phyloP scores from a whole-genome alignment of 2,113 vertebrate genomes.

The Lipotes vexillifer region DNA sequence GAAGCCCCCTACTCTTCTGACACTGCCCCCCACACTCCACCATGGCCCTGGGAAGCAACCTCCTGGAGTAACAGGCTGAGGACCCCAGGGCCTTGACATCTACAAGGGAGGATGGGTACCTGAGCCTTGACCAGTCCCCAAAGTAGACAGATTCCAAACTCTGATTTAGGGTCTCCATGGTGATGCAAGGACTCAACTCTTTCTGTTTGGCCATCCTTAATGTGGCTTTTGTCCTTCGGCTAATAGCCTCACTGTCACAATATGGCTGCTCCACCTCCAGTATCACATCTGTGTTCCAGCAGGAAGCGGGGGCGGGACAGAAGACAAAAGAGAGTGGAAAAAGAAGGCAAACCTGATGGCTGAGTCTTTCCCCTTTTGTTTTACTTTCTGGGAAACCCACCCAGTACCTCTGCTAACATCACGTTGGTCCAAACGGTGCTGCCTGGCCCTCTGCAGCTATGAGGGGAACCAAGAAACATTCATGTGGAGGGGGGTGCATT shows the following conservation, averaged over 20 bases:
- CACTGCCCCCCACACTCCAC: accelerated
- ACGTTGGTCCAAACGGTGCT: accelerated
- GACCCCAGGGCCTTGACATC: background rate
- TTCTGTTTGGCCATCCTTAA: accelerated
- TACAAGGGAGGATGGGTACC: accelerated
- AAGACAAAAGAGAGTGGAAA: background rate
- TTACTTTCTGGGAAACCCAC: background rate
- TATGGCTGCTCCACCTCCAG: background rate
- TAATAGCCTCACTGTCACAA: background rate
- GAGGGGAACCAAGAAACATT: accelerated
- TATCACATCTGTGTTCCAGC: background rate
- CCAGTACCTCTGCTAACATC: accelerated
- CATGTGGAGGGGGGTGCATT: accelerated
- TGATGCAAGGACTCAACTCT: background rate
- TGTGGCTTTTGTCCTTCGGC: background rate
- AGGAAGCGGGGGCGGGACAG: background rate
- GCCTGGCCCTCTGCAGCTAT: accelerated
- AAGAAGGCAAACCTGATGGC: background rate
- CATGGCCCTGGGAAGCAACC: background rate
- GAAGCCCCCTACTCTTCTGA: background rate
- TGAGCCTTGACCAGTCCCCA: too few relatives aligned
- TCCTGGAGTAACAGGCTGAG: background rate
- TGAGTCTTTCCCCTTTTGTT: accelerated
- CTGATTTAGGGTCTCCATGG: background rate
- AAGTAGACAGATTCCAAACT: too few relatives aligned